These are phyloP conservation scores for Linurgus olivaceus DNA, from an alignment of 2,797 vertebrate genomes.

Conservation along the genomic window DNA sequence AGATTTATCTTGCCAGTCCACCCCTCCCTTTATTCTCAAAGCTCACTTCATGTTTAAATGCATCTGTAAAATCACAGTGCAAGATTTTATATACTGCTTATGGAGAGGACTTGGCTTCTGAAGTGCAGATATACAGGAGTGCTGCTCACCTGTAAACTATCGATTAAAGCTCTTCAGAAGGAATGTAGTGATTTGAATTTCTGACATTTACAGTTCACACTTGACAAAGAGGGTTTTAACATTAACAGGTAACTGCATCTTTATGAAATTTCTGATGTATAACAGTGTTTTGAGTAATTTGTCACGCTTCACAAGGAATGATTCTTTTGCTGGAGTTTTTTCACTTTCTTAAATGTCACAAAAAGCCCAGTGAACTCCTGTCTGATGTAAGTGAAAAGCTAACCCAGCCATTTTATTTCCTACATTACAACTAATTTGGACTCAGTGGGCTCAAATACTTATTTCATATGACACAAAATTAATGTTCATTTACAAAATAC, in stretches of 20 bases:
- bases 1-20: neutral
- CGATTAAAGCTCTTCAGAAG: neutral
- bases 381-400: neutral
- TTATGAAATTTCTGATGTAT: neutral
- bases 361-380: accelerated
- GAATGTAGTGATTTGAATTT: neutral
- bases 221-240: neutral
- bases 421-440: neutral
- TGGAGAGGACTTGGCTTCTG: neutral
- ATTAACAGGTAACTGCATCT: neutral
- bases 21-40: neutral
- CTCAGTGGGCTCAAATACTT: neutral
- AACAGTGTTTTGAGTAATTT: neutral
- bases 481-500: neutral
- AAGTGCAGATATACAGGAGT: neutral
- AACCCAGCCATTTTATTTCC: neutral
- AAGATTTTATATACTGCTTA: neutral
- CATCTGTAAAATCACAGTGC: neutral
- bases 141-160: neutral
- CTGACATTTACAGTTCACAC: neutral
- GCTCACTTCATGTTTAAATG: neutral
- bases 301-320: neutral
- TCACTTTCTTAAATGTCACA: neutral
- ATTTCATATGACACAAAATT: neutral
- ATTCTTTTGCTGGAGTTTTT: neutral